Base-by-base conservation (phyloP, 2,888 invertebrate species). In the Beris morrisii region DNA sequence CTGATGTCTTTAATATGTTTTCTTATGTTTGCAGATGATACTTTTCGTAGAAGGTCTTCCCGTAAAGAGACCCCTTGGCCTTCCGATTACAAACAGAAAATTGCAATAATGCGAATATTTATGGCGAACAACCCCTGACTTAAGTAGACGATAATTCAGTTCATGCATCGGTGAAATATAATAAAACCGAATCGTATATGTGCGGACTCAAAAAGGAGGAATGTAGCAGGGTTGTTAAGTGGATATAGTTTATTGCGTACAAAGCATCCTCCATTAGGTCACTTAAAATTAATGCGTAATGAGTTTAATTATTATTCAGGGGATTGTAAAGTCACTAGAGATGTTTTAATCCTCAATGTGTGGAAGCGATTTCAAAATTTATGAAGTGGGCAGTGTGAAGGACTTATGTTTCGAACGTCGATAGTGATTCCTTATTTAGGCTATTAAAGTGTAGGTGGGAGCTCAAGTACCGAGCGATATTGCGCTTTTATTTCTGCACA, bases 31-130 rank as follows among this genome's bases (percentile, higher is more conserved):
- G 28, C 28, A 48, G 28, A 44, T 28, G 13, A 44, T 32, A 59
- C 28, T 48, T 59, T 59, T 46, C n/a, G 22, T 32, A 12, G n/a
- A 48, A 30, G 15, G 15, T 13, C 13, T 48, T 46, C 31, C 13
- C 32, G 32, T 46, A 54, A 7, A 54, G 3, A 32, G 11, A 12
- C n/a, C 32, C 54, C 54, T 30, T 32, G 12, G 54, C 6, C 15
- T 11, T 1, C 12, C 11, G 44, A 15, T 58, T 46, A 45, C 11
- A 28, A 11, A 31, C 12, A 6, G 50, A 48, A 50, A 59, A 59
- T 59, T 59, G 59, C 59, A 59, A 59, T 59, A 59, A 59, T 59
- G 31, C 38, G 59, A 50, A 59, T 48, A 48, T 11, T 50, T 50
- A 11, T 28, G 28, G 12, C 6, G 57, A 43, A 43, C 38, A 13